Percentiles rank a stretch among this genome's conserved stretches.
Evolutionary conservation across 2,797 vertebrate species (phyloP).

Genomic region (Acanthiza pusilla): DNA sequence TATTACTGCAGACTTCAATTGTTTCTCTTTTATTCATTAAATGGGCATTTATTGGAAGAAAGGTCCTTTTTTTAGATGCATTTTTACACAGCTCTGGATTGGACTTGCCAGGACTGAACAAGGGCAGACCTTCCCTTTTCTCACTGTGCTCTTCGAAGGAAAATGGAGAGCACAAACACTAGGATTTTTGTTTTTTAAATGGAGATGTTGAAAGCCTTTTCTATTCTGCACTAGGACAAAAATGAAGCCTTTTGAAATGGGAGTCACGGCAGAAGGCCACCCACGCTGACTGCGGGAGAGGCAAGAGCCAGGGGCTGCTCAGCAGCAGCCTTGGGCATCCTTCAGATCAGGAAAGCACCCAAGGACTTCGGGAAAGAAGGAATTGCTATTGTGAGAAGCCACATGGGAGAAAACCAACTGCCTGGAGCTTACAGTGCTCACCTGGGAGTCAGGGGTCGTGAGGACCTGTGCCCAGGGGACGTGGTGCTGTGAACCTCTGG

Average conservation of each 20-base stretch:
- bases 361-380: neutral
- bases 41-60: constrained; percentile 59
- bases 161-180: constrained; percentile 9
- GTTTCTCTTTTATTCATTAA: constrained; percentile 64
- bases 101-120: constrained; percentile 38
- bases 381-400: neutral
- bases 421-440: neutral
- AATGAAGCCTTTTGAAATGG: constrained; percentile 29
- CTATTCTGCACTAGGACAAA: constrained; percentile 19
- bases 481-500: neutral
- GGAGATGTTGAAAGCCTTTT: constrained; percentile 53
- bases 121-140: constrained; percentile 40
- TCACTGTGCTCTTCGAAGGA: constrained; percentile 22
- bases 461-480: neutral
- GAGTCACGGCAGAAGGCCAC: constrained; percentile 41
- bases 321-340: neutral
- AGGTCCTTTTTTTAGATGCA: constrained; percentile 53
- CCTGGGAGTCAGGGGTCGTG: neutral
- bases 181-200: constrained; percentile 30
- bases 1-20: constrained; percentile 49
- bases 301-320: neutral
- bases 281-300: neutral
- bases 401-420: neutral
- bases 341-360: neutral
- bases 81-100: constrained; percentile 57